These are phyloP conservation scores for Etheostoma spectabile DNA, from an alignment of 2,113 vertebrate species.

Conservation along the genomic window DNA sequence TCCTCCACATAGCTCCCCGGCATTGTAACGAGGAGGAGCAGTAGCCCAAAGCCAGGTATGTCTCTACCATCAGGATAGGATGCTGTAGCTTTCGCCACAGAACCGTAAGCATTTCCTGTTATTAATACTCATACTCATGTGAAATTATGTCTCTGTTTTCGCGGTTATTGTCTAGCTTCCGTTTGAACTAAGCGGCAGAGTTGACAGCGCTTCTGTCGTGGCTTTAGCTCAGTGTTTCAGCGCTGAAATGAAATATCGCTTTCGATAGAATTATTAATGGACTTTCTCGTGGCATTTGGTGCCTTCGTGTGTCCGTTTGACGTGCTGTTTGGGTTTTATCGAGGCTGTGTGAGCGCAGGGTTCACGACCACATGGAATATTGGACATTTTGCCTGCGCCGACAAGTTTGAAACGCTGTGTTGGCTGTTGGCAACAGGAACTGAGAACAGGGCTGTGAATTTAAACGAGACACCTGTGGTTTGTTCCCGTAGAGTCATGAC, in stretches of 20 bases:
- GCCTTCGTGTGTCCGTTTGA: rapidly evolving
- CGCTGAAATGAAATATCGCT: conserved; percentile 26
- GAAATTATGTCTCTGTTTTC: not conserved
- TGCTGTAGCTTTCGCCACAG: conserved; percentile 48
- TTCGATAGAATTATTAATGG: conserved; percentile 77
- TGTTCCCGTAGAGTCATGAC: conserved; percentile 15
- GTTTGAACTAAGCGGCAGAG: conserved; percentile 22
- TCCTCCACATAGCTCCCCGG: conserved; percentile 22
- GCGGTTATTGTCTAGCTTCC: not conserved
- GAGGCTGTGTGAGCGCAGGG: not conserved
- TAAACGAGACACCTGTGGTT: conserved; percentile 64
- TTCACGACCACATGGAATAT: conserved; percentile 17
- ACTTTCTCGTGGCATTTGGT: conserved; percentile 29
- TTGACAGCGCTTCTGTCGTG: conserved; percentile 8
- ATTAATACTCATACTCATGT: not conserved
- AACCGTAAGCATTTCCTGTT: conserved; percentile 58
- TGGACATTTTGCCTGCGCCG: conserved; percentile 42
- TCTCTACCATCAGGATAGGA: conserved; percentile 11
- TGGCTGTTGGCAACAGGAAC: conserved; percentile 48
- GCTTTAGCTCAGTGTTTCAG: not conserved
- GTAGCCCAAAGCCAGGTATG: not conserved
- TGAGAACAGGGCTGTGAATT: conserved; percentile 1
- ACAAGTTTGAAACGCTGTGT: conserved; percentile 57
- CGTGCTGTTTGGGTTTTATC: not conserved
- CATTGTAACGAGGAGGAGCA: conserved; percentile 30